These are phyloP conservation scores for Andrena hattorfiana DNA, from an alignment of 2,888 invertebrate species.

Conservation along the genomic window DNA sequence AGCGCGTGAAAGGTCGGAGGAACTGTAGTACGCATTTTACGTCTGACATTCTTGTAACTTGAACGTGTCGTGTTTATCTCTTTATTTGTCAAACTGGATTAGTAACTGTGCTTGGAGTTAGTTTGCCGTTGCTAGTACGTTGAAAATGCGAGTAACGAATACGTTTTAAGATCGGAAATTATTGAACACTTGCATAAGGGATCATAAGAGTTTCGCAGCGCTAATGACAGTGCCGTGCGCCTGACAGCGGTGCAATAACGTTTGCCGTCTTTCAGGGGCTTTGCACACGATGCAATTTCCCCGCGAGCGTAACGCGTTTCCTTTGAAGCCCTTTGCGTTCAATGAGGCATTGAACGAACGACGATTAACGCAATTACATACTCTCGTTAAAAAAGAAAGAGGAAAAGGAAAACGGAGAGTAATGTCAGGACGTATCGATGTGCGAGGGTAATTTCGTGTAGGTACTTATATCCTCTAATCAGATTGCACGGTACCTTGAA, in stretches of 20 bases:
- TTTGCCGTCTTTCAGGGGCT: constrained; percentile 54
- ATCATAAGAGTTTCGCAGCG: constrained; percentile 22
- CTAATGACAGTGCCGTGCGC: constrained; percentile 10
- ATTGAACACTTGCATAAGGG: neutral
- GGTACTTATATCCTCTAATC: neutral
- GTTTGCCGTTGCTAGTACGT: neutral
- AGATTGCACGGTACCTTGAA: neutral
- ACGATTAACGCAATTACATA: constrained; percentile 29
- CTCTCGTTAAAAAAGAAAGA: neutral
- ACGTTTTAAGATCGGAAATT: neutral
- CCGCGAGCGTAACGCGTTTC: constrained; percentile 7
- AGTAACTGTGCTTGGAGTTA: neutral
- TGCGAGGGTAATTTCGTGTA: neutral
- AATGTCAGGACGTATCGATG: neutral
- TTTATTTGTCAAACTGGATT: too few relatives aligned
- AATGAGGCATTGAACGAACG: constrained; percentile 10
- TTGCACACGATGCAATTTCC: constrained; percentile 42
- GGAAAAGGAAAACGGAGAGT: neutral
- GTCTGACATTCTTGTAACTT: too few relatives aligned
- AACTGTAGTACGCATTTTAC: neutral
- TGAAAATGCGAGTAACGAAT: neutral
- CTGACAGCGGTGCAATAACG: constrained; percentile 48
- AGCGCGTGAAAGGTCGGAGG: neutral
- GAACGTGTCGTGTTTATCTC: too few relatives aligned
- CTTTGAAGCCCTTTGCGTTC: neutral